Evolutionary conservation across 2,797 vertebrate genomes (phyloP), one percentile per base, ranked within the genome.

Genomic region (Esox masquinongy): DNA sequence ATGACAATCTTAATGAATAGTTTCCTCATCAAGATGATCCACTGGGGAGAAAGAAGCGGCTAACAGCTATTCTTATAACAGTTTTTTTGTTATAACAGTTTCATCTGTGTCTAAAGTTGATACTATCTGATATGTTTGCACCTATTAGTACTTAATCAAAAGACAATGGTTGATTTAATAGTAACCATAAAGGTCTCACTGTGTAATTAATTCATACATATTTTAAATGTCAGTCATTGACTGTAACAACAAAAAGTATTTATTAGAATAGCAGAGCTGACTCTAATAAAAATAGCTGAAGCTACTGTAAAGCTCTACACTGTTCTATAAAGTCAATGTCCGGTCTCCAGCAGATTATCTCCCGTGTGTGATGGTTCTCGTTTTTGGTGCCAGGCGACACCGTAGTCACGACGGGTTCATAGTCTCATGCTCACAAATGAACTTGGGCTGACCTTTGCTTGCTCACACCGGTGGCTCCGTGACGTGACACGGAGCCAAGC

Each of bases 1-100:
- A 86, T 83, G 85, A 82, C 81, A 85, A 70, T 71, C 39, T 74
- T 83, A 84, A 83, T 87, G 66, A 86, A 77, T 87, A 70, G 80
- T 82, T 84, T 82, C 75, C 78, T 75, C 29, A 49, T 19, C 77
- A 77, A 71, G 56, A 61, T 61, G 7, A 68, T 79, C 74, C 81
- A 80, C 80, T 66, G 56, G 79, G 29, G 19, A 59, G 29, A 43
- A 19, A 34, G 24, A 26, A 61, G 50, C 4, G 7, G 16, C 31
- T 17, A 34, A 24, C 16, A 61, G 64, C 47, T 81, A 88, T 86
- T 75, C 77, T 49, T 70, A 17, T 7, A 39, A 22, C 70, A 15
- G 34, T 68, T 75, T 24, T 80, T 17, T 2, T 47, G 77, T 43
- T 72, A 19, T 6, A 49, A 19, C 68, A 14, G n/a, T 74, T 74